These are phyloP conservation scores for Scelioninae gen. 1 DNA, from an alignment of 2,888 invertebrate species.

Conservation along the genomic window DNA sequence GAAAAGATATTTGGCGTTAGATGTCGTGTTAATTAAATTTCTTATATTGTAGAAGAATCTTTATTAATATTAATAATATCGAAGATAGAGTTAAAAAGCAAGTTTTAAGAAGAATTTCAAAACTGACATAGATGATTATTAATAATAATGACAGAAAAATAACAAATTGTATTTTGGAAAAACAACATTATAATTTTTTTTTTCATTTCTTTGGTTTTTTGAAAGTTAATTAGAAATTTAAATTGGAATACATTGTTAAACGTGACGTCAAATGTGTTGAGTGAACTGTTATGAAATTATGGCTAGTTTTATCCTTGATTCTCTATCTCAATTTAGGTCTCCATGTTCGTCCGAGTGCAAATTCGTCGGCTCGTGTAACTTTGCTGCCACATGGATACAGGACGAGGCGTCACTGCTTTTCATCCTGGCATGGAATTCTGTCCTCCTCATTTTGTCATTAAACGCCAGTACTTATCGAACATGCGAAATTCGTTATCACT, in stretches of 20 bases:
- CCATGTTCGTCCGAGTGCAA: constrained; percentile 21
- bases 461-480: constrained; percentile 65
- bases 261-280: background rate
- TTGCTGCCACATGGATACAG: constrained; percentile 50
- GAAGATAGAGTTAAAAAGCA: too few relatives aligned
- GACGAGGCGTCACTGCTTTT: constrained; percentile 51
- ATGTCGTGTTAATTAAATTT: too few relatives aligned
- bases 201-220: too few relatives aligned
- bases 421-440: constrained; percentile 37
- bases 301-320: constrained; percentile 12
- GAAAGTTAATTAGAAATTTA: too few relatives aligned
- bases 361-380: constrained; percentile 43
- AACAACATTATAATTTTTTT: too few relatives aligned
- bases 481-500: constrained; percentile 62
- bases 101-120: background rate
- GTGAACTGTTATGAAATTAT: constrained; percentile 10
- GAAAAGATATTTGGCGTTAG: too few relatives aligned
- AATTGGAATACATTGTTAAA: background rate
- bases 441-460: constrained; percentile 67
- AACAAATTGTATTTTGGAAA: background rate
- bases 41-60: too few relatives aligned
- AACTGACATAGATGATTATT: too few relatives aligned
- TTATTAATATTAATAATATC: too few relatives aligned
- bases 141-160: background rate
- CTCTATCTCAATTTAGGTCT: constrained; percentile 6